Evolutionary conservation across 2,888 invertebrate species (phyloP), one percentile per base, ranked within the genome.

Genomic region (Apamea crenata): DNA sequence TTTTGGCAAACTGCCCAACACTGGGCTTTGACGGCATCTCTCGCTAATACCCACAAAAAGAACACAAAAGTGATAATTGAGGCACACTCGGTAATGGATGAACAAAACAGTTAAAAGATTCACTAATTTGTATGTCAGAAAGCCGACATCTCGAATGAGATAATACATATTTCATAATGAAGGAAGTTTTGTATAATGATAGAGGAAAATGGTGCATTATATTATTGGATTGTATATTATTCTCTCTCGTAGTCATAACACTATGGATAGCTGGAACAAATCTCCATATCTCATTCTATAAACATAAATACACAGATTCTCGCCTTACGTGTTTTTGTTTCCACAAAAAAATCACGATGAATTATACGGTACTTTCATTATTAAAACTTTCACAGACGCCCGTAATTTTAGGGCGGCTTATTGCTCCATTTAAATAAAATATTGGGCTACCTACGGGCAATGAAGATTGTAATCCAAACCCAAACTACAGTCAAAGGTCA

Each of bases 1-100:
- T 90, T 87, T 92, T 95, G 96, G 96, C 94, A 85, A 40, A 21
- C 25, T 78, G 92, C 95, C 95, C 90, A 91, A 88, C 89, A 88
- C 90, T 81, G 85, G 82, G 85, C 91, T 92, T 93, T 91, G 93
- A 92, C 93, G 86, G 90, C 87, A 91, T 92, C 93, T 92, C 88
- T 94, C 92, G 90, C 83, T 92, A 90, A 90, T 88, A 87, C 86
- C 85, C 83, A 87, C 85, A 89, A 88, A 90, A 87, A 80, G 84
- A 91, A 90, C 63, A 88, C 78, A 76, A 87, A 89, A 92, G 93
- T 92, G 93, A 89, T 94, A 94, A 94, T 95, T 92, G 93, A 93
- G 82, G 78, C 68, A 66, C 75, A 78, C 76, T 81, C 77, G 77
- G 80, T 89, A 90, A 91, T 89, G 83, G 85, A 81, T 53, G n/a